Evolutionary conservation across 2,888 invertebrate species (phyloP), one percentile per base, ranked within the genome.

Genomic region (Eurytoma adleriae): DNA sequence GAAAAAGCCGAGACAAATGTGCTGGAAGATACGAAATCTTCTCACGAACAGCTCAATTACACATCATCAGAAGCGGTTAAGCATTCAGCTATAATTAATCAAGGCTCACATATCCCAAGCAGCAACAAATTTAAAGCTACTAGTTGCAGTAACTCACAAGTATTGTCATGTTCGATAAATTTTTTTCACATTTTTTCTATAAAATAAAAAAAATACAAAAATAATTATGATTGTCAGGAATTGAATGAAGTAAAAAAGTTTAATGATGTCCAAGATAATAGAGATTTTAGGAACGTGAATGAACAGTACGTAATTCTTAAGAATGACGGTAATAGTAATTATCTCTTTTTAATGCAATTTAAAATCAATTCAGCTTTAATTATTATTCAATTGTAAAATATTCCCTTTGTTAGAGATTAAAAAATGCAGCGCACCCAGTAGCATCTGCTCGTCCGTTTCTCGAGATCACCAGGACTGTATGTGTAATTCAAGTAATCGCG

Each of bases 141-240:
- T 10, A 61, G 18, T n/a, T 40, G 7, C 5, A 66, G 54, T 5
- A 27, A 14, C 10, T 67, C 66, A 2, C 52, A 78, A 61, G 78
- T 78, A 71, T 52, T 30, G 18, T n/a, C 40, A 10, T 27, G n/a
- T 7, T 40, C 24, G 14, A 16, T 27, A 16, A 14, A 16, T 61
- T 24, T 3, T 61, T 5, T 16, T 7, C 7, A 40, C 4, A 10
- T 10, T 40, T 40, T 40, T 40, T 40, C 40, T 10, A 10, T 40
- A 54, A 7, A 20, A 18, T 70, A 24, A 10, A 40, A n/a, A 40
- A 70, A 57, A 57, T 7, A 0, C 20, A 40, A 40, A 5, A 69
- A 56, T 61, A 24, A 2, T 61, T 52, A 61, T 57, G 5, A 71
- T 48, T 57, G 10, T 7, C 10, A 40, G 40, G 40, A 40, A 10